Evolutionary conservation across 2,888 invertebrate genomes (phyloP), one percentile per base, ranked within the genome.

Genomic region (Xestia sexstrigata): DNA sequence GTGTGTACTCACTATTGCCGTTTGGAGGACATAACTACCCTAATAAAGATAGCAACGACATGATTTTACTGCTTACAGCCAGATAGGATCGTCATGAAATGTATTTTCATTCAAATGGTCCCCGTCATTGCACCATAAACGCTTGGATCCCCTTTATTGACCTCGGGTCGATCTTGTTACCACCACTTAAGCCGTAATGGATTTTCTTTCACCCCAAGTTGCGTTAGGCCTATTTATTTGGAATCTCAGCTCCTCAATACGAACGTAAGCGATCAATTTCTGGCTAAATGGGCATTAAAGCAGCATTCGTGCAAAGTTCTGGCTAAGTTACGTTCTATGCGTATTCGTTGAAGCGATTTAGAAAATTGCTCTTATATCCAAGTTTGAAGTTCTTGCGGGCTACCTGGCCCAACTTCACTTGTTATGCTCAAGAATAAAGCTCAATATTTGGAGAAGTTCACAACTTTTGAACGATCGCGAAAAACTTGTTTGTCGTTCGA

Each of bases 281-380:
- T 88, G 84, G 82, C 87, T 89, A 91, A 92, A 89, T 91, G 90
- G 89, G 90, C 91, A 93, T 93, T 94, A 93, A 92, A 93, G 91
- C 89, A 89, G 91, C 92, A 90, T 94, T 92, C 90, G 89, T 86
- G 88, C 82, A 91, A 93, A 94, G 90, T 94, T 93, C 90, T 87
- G 85, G 70, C 79, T 72, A 89, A 93, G 89, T 92, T 91, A 88
- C 87, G 88, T 92, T 86, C 90, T 84, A 89, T 94, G 90, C 92
- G 93, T 93, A 94, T 92, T 93, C 92, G 91, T 90, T 91, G 90
- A 90, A 93, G 92, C 93, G 93, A 92, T 93, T 94, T 91, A 90
- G 90, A 87, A 93, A 95, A 94, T 94, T 93, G 91, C 92, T 93
- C 91, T 91, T 90, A 90, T 76, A 87, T 85, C 81, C 82, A 88